Evolutionary conservation across 2,888 invertebrate genomes (phyloP).

Genomic region (Caradrina clavipalpis): DNA sequence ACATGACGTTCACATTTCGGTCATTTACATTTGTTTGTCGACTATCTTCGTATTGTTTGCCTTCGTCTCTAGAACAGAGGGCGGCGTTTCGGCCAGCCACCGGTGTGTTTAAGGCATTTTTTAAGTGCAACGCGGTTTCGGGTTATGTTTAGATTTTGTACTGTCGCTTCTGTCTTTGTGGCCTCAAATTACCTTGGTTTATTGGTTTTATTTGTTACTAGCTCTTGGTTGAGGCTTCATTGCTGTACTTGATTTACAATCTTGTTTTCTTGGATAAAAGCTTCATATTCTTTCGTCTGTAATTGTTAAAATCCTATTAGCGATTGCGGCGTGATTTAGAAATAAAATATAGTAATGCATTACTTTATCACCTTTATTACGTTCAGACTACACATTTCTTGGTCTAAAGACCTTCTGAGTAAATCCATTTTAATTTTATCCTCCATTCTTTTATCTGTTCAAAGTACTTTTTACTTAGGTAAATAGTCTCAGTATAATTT

Average conservation of each 20-base stretch:
- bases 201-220: constrained; percentile 56
- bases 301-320: not conserved
- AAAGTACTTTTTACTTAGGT: constrained; percentile 33
- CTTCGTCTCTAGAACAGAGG: constrained; percentile 89
- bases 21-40: constrained; percentile 91
- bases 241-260: constrained; percentile 29
- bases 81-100: constrained; percentile 87
- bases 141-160: constrained; percentile 79
- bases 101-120: constrained; percentile 82
- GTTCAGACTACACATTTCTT: constrained; percentile 5
- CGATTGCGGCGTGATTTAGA: not conserved
- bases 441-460: constrained; percentile 28
- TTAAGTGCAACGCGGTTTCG: constrained; percentile 83
- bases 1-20: constrained; percentile 91
- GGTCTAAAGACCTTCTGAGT: constrained; percentile 6
- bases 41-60: constrained; percentile 89
- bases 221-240: constrained; percentile 16
- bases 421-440: constrained; percentile 25
- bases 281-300: not conserved
- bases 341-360: not conserved
- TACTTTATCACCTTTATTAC: constrained; percentile 1
- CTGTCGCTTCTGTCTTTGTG: constrained; percentile 74
- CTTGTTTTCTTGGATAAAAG: constrained; percentile 18
- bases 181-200: constrained; percentile 64
- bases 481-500: constrained; percentile 27